These are phyloP conservation scores for Cynaeus angustus DNA, from an alignment of 2,888 invertebrate genomes.

Conservation along the genomic window DNA sequence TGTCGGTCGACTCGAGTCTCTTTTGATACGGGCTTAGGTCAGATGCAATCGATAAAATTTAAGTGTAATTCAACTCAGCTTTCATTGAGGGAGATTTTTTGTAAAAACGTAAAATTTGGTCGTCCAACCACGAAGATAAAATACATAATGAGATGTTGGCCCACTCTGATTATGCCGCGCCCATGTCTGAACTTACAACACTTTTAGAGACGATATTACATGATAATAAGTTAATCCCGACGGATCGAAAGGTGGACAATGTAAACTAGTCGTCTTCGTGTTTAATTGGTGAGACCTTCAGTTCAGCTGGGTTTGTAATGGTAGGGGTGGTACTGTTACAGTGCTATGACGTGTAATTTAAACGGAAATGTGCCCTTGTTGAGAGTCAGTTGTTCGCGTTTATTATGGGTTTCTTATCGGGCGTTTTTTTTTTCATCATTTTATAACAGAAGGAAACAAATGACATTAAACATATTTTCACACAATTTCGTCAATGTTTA, in stretches of 20 bases:
- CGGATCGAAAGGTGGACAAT: neutral
- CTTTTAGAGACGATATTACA: neutral
- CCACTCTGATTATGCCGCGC: neutral
- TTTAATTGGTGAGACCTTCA: neutral
- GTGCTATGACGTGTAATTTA: neutral
- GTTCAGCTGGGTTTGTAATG: neutral
- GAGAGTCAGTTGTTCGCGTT: neutral
- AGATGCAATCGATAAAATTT: conserved; percentile 49
- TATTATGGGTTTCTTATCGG: neutral
- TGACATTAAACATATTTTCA: too few species aligned
- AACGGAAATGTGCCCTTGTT: conserved; percentile 2
- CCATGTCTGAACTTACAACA: neutral
- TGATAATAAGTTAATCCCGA: neutral
- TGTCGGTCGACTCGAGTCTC: conserved; percentile 51
- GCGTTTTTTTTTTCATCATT: neutral
- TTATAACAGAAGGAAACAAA: too few species aligned
- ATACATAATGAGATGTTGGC: too few species aligned
- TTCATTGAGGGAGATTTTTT: conserved; percentile 43
- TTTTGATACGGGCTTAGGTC: conserved; percentile 47
- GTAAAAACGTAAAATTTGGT: neutral
- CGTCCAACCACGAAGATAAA: too few species aligned
- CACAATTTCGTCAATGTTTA: too few species aligned
- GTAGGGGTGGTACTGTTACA: conserved; percentile 2
- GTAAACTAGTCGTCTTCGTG: neutral
- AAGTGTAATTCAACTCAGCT: conserved; percentile 45